A percentile compares a stretch with the other conserved stretches of the same genome.
These are phyloP conservation scores for Folsomia candida DNA, from an alignment of 2,888 invertebrate genomes.

Conservation along the genomic window DNA sequence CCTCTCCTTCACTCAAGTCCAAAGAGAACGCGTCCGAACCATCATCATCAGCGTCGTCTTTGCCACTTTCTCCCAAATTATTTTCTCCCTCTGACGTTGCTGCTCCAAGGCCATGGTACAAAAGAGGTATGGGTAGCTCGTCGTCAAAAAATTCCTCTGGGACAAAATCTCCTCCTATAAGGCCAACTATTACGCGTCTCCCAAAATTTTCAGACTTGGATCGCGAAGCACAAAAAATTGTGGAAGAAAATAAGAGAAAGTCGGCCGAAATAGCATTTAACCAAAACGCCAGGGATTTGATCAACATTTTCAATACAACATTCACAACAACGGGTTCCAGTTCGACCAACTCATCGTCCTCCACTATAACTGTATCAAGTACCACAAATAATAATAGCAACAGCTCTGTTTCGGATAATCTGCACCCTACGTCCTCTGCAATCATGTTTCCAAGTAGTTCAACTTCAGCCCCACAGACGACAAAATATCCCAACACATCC, in stretches of 20 bases:
- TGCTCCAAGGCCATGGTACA: constrained; percentile 67
- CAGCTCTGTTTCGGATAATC: background rate
- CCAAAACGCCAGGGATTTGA: constrained; percentile 54
- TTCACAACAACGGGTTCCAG: constrained; percentile 4
- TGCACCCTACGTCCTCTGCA: background rate
- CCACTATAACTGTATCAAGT: background rate
- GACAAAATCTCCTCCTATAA: background rate
- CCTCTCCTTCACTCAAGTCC: background rate
- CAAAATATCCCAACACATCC: too few species aligned
- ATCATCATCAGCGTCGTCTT: background rate
- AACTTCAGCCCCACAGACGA: too few species aligned
- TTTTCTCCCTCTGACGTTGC: constrained; percentile 39
- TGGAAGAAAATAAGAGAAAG: constrained; percentile 53
- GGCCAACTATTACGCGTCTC: constrained; percentile 32
- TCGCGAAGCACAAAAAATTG: constrained; percentile 72
- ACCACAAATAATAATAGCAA: background rate
- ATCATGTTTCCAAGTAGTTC: constrained; percentile 4
- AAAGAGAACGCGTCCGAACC: background rate
- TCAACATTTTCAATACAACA: constrained; percentile 64
- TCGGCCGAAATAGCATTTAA: constrained; percentile 41
- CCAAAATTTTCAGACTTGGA: constrained; percentile 66
- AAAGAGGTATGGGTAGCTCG: constrained; percentile 56
- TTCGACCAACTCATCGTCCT: constrained; percentile 13
- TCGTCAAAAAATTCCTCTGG: constrained; percentile 51
- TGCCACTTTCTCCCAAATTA: background rate